phyloP scores from a whole-genome alignment of 64 coral and sea anemone genomes.

The Montipora cactus region DNA sequence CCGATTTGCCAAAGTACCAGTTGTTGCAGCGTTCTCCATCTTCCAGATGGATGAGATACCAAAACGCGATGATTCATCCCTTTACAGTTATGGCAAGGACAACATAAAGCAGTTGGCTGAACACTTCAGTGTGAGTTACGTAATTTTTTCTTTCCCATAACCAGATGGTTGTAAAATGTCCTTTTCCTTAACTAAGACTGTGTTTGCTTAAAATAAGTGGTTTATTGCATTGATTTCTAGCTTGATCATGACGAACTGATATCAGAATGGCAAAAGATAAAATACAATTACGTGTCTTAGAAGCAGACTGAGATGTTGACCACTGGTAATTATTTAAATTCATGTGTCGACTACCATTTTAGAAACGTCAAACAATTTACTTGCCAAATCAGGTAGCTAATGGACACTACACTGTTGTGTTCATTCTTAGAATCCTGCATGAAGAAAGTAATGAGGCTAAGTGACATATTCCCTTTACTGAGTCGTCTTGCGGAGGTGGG shows the following conservation, averaged over 20 bases:
- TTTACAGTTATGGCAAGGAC: neutral
- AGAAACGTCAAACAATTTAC: neutral
- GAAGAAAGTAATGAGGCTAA: slow-evolving; percentile 3
- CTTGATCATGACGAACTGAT: neutral
- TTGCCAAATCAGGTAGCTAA: neutral
- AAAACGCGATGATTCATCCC: neutral
- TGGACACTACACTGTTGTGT: neutral
- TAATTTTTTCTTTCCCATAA: neutral
- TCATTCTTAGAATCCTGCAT: slow-evolving; percentile 4
- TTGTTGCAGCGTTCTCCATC: slow-evolving; percentile 19
- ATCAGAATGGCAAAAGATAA: slow-evolving; percentile 19
- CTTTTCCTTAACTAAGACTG: neutral
- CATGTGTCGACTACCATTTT: neutral
- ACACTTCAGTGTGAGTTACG: neutral
- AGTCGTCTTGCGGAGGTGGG: neutral
- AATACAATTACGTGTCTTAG: neutral
- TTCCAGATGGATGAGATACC: neutral
- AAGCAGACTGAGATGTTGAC: neutral
- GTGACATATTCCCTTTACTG: slow-evolving; percentile 26
- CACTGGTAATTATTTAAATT: neutral
- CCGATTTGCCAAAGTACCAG: slow-evolving; percentile 5
- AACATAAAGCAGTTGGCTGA: slow-evolving; percentile 15
- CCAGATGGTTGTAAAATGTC: neutral
- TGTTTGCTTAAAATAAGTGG: neutral
- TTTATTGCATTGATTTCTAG: neutral